Evolutionary conservation across 2,888 invertebrate genomes (phyloP).

Genomic region (Microplitis deprimator): DNA sequence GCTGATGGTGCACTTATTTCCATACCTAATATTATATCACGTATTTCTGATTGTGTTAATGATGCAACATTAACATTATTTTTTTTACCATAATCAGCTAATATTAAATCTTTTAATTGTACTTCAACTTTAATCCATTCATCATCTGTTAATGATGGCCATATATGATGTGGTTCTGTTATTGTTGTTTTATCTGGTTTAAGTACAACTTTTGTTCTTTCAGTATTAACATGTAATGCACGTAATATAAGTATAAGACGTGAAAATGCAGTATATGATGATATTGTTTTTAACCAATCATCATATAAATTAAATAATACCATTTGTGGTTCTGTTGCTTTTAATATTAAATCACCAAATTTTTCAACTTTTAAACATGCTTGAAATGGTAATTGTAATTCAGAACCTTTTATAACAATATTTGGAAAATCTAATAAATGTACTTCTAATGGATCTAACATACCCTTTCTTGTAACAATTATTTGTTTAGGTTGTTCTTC

Average conservation of each 20-base stretch:
- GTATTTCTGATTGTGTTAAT: constrained; percentile 98
- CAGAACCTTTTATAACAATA: constrained; percentile 99
- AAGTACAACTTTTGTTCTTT: constrained; percentile 96
- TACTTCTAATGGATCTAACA: constrained; percentile 99
- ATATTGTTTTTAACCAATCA: constrained; percentile 99
- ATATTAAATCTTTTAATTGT: constrained; percentile 96
- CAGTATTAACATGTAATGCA: constrained; percentile 98
- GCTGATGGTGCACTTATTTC: constrained; percentile 99
- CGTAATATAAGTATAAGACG: constrained; percentile 95
- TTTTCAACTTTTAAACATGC: constrained; percentile 99
- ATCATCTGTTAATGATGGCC: constrained; percentile 97
- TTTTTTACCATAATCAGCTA: constrained; percentile 99
- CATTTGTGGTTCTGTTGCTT: constrained; percentile 99
- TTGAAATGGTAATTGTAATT: constrained; percentile 98
- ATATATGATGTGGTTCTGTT: constrained; percentile 99
- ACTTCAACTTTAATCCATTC: constrained; percentile 99
- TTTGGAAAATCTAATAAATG: constrained; percentile 99
- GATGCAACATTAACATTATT: constrained; percentile 99
- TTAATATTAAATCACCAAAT: constrained; percentile 98
- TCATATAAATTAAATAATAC: constrained; percentile 99
- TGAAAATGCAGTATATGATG: constrained; percentile 99
- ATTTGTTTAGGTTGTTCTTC: constrained; percentile 99
- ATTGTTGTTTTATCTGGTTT: constrained; percentile 99
- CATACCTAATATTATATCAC: constrained; percentile 99
- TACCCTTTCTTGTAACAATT: constrained; percentile 99